Base-by-base conservation (phyloP, 2,797 vertebrate genomes). In the Botia kubotai region DNA sequence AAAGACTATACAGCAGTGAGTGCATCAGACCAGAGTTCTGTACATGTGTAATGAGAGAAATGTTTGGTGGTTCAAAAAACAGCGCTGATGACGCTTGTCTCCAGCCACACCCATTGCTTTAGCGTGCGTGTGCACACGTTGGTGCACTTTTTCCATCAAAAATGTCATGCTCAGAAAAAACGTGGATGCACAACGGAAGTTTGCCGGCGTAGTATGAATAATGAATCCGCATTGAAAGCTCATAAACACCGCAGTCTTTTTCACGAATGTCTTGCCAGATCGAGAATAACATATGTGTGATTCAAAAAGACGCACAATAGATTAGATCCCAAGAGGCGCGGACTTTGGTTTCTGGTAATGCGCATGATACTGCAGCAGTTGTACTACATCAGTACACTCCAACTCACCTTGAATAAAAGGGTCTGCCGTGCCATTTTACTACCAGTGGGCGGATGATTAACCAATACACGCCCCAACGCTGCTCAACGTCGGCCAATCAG, bases 351-450 rank as follows among this genome's bases (percentile, higher is more conserved):
- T 87, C 89, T 86, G 89, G 95, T 96, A 97, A 91, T 98, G 97
- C 97, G 97, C 97, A 99, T 97, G 96, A 98, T 97, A 96, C 97
- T 99, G 97, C 97, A 73, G 78, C 78, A 96, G 97, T 91, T 96
- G 94, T 89, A 91, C 94, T 91, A 93, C 95, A 91, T 93, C 91
- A 90, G 93, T 93, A 94, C 96, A 93, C 95, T 94, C 93, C 97
- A 97, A 97, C 97, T 96, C 95, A 97, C 95, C 96, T 97, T 97
- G 96, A 96, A 94, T 93, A 92, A 90, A 89, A 92, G 90, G 90
- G 89, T 88, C 91, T 86, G 88, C 84, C 88, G 91, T 94, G 92
- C 91, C 90, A 80, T 89, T 82, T 88, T 50, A 89, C 86, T 89
- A 89, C 89, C 81, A 80, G 68, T 73, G 89, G 89, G 89, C 85